Percentiles rank a stretch among this genome's conserved stretches.
Conservation (phyloP, 2,888 invertebrate genomes). For the Athetis lepigone region DNA sequence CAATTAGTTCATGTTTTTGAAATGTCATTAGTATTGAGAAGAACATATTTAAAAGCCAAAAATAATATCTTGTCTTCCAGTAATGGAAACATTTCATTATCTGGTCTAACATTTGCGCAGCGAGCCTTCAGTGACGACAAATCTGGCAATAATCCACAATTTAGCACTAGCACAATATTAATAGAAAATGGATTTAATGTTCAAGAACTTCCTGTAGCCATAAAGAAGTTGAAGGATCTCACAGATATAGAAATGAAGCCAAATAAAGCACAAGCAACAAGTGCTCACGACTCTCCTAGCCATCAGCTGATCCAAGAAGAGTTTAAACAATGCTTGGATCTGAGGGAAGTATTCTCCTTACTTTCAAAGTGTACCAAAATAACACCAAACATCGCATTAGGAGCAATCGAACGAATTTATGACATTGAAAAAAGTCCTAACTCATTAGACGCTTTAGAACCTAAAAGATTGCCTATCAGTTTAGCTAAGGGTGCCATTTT, state of each 20-base stretch:
- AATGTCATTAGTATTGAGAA: conserved; percentile 81
- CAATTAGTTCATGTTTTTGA: conserved; percentile 39
- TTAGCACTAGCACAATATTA: conserved; percentile 88
- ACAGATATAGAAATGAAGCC: conserved; percentile 74
- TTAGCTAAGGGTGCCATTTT: conserved; percentile 86
- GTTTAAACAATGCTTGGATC: conserved; percentile 83
- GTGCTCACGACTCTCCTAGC: conserved; percentile 73
- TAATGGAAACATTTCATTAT: conserved; percentile 62
- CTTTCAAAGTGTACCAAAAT: conserved; percentile 87
- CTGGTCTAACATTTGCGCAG: conserved; percentile 56
- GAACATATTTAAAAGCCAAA: conserved; percentile 78
- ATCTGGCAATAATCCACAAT: conserved; percentile 75
- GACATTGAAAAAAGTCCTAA: conserved; percentile 80
- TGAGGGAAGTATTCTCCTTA: conserved; percentile 85
- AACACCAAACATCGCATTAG: conserved; percentile 87
- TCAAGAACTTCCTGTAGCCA: conserved; percentile 92
- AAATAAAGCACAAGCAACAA: conserved; percentile 60
- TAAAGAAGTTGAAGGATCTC: conserved; percentile 88
- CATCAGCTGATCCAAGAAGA: conserved; percentile 86
- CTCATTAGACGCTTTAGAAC: conserved; percentile 66
- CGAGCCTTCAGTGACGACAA: conserved; percentile 79
- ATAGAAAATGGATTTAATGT: conserved; percentile 93
- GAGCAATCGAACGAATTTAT: conserved; percentile 87
- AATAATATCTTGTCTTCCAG: conserved; percentile 71
- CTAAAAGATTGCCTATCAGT: conserved; percentile 75